These are phyloP conservation scores for Pedetes capensis DNA, from an alignment of 2,113 vertebrate species.

Conservation along the genomic window DNA sequence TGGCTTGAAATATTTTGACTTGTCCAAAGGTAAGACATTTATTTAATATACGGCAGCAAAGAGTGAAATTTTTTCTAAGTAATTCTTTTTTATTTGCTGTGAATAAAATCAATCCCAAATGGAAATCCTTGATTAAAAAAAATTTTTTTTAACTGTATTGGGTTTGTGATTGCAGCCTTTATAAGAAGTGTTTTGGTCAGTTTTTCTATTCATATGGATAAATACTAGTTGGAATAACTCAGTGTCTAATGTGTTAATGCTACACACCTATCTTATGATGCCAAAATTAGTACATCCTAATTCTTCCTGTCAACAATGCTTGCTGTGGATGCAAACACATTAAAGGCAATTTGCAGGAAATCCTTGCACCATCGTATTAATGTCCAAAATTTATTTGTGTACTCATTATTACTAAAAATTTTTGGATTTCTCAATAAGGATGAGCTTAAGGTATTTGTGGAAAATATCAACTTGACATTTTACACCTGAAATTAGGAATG, in stretches of 20 bases:
- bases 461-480: background rate
- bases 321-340: too few relatives aligned
- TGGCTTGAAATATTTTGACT: too few relatives aligned
- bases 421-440: background rate
- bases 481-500: conserved; percentile 15
- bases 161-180: conserved; percentile 24
- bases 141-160: conserved; percentile 19
- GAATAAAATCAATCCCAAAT: conserved; percentile 14
- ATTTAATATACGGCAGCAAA: conserved; percentile 77
- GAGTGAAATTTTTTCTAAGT: conserved; percentile 22
- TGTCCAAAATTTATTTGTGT: conserved; percentile 46
- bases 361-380: conserved; percentile 46
- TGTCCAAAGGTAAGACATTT: too few relatives aligned
- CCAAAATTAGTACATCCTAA: conserved; percentile 70
- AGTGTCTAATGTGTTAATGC: conserved; percentile 73
- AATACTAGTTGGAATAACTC: conserved; percentile 37
- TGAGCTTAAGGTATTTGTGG: background rate
- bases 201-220: conserved; percentile 59
- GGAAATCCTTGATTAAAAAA: background rate
- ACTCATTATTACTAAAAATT: conserved; percentile 40
- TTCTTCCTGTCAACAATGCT: too few relatives aligned
- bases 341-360: too few relatives aligned
- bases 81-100: too few relatives aligned
- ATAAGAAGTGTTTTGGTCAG: conserved; percentile 73
- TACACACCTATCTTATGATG: conserved; percentile 75